These are phyloP conservation scores for Blastomussa wellsi DNA, from an alignment of 92 coral and sea anemone species.

Conservation along the genomic window DNA sequence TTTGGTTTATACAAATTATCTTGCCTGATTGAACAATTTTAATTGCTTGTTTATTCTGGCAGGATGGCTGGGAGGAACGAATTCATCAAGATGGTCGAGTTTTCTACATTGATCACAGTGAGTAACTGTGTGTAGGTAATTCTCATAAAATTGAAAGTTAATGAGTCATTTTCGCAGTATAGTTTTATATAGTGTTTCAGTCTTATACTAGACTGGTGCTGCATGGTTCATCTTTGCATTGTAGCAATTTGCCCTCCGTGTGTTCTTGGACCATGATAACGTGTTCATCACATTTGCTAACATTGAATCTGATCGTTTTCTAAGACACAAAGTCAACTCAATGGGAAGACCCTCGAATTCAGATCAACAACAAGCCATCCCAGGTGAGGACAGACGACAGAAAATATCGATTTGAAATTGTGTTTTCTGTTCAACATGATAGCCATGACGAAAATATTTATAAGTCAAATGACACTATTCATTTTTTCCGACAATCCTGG, in stretches of 20 bases:
- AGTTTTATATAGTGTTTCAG: too few relatives aligned
- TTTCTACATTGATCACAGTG: constrained; percentile 93
- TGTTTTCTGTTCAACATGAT: neutral
- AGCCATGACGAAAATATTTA: too few relatives aligned
- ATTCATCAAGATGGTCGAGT: constrained; percentile 87
- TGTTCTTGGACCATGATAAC: neutral
- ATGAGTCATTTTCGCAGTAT: too few relatives aligned
- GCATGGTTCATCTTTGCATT: too few relatives aligned
- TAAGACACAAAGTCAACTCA: constrained; percentile 91
- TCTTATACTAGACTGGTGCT: too few relatives aligned
- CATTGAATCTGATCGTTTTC: neutral
- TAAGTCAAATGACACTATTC: too few relatives aligned
- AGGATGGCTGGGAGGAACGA: constrained; percentile 99
- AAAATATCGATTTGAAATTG: neutral
- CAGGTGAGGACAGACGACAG: constrained; percentile 61
- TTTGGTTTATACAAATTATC: too few relatives aligned
- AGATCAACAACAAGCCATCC: constrained; percentile 71
- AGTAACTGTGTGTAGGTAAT: constrained; percentile 23
- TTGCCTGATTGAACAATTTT: neutral
- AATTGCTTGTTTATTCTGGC: neutral
- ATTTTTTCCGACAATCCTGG: too few relatives aligned
- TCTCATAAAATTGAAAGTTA: too few relatives aligned
- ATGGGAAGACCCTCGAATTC: constrained; percentile 96
- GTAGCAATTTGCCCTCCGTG: neutral
- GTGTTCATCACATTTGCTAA: neutral